Base-by-base conservation (phyloP, 2,888 invertebrate species). In the Noctua comes region DNA sequence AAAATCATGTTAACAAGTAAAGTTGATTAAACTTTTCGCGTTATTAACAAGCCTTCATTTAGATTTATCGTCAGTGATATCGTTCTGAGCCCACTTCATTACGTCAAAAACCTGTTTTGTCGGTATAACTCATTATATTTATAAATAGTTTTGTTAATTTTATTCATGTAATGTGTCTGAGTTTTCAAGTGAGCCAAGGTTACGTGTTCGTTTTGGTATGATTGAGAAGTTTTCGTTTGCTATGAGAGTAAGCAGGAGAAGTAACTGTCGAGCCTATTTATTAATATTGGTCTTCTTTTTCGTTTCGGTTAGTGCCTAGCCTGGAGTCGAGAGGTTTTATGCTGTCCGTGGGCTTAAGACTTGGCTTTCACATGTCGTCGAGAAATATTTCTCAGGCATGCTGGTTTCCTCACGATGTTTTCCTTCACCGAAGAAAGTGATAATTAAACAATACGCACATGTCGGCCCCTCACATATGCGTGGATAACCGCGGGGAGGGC, bases 61-160 rank as follows among this genome's bases (percentile, higher is more conserved):
- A 51, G 27, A 65, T 65, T 80, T 51, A 77, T 80, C 64, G 4
- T 43, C 40, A 64, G 21, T 57, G 27, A 48, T 66, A 69, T 51
- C 57, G 43, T 66, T 83, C 65, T 66, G 5, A 51, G 48, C 24
- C 8, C 48, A 59, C 8, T 11, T 71, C 57, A 64, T 72, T 64
- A 62, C n/a, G 21, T 62, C 31, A 70, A 51, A 82, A 83, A 68
- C 85, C 51, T 18, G 68, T 79, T 80, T 66, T 2, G 54, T 21
- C 36, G 36, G 36, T 54, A 36, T 31, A 66, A 59, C 27, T 31
- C 10, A 57, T 48, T 64, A 62, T 46, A 27, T 11, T 66, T 83
- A 80, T n/a, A 80, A 68, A 80, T 83, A 80, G 40, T 65, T 68
- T 73, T 43, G 46, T 68, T 73, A 71, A 84, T 80, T 68, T 46